Conservation (phyloP, 2,797 vertebrate genomes). For the Cyprinodon diabolis region DNA sequence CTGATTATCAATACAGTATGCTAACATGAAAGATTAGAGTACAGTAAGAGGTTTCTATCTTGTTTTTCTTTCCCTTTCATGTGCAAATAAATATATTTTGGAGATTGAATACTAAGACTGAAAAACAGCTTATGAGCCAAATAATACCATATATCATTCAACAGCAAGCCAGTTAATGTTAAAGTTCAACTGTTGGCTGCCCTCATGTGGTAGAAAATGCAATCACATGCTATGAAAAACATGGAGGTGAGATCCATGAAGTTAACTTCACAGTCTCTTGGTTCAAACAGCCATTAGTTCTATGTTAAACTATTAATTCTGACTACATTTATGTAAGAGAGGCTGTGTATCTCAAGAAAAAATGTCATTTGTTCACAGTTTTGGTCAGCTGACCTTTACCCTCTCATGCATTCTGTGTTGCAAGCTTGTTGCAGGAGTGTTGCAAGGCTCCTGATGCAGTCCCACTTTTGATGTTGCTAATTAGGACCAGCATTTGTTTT, state of each 20-base stretch:
- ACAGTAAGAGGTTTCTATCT: neutral
- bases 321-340: neutral
- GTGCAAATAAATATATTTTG: neutral
- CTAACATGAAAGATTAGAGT: neutral
- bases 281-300: slow-evolving; percentile 21
- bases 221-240: slow-evolving; percentile 24
- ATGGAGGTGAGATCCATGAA: slow-evolving; percentile 40
- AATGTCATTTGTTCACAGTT: neutral
- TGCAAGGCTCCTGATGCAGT: slow-evolving; percentile 38
- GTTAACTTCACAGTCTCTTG: slow-evolving; percentile 50
- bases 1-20: neutral
- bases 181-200: slow-evolving; percentile 39
- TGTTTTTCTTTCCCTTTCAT: neutral
- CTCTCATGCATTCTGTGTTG: slow-evolving; percentile 29
- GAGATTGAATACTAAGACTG: neutral
- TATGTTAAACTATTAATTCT: slow-evolving; percentile 11
- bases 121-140: neutral
- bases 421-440: slow-evolving; percentile 18
- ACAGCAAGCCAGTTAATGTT: neutral
- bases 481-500: slow-evolving; percentile 56
- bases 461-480: slow-evolving; percentile 70
- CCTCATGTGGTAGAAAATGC: slow-evolving; percentile 65
- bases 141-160: neutral
- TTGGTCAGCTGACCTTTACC: slow-evolving; percentile 7
- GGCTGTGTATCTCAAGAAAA: neutral